phyloP scores from a whole-genome alignment of 2,113 vertebrate species.

The Osmerus eperlanus region DNA sequence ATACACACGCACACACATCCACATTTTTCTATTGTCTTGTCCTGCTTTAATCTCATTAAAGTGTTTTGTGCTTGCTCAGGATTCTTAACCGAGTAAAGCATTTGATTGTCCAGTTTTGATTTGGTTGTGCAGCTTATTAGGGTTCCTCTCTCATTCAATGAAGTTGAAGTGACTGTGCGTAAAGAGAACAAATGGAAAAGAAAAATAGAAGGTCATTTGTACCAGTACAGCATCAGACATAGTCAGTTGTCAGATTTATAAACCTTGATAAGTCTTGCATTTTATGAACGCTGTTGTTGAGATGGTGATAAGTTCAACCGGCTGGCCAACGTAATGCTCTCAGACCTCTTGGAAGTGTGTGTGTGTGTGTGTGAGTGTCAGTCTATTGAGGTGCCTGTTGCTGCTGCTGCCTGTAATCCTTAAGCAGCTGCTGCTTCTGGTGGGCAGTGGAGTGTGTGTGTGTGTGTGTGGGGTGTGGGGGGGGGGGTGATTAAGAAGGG shows the following conservation, averaged over 20 bases:
- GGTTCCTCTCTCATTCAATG: conserved; percentile 31
- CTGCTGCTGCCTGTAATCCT: conserved; percentile 59
- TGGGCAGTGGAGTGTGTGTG: conserved; percentile 1
- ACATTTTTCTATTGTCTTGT: conserved; percentile 43
- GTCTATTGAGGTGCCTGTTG: conserved; percentile 44
- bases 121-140: conserved; percentile 32
- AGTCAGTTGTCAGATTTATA: not conserved
- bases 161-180: conserved; percentile 41
- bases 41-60: conserved; percentile 70
- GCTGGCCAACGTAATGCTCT: not conserved
- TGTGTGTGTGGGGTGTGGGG: conserved; percentile 1
- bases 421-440: conserved; percentile 37
- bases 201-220: too few species aligned
- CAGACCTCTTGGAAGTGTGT: not conserved
- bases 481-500: conserved; percentile 44
- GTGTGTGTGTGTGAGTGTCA: conserved; percentile 26
- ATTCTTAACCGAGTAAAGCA: conserved; percentile 40
- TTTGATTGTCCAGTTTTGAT: conserved; percentile 55
- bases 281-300: not conserved
- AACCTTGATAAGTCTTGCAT: not conserved
- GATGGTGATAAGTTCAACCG: not conserved
- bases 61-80: conserved; percentile 62
- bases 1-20: conserved; percentile 29
- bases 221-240: not conserved
- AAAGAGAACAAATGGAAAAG: not conserved